Percentiles rank a stretch among this genome's conserved stretches.
phyloP scores from a whole-genome alignment of 2,113 vertebrate genomes.

The Brachirus orientalis region DNA sequence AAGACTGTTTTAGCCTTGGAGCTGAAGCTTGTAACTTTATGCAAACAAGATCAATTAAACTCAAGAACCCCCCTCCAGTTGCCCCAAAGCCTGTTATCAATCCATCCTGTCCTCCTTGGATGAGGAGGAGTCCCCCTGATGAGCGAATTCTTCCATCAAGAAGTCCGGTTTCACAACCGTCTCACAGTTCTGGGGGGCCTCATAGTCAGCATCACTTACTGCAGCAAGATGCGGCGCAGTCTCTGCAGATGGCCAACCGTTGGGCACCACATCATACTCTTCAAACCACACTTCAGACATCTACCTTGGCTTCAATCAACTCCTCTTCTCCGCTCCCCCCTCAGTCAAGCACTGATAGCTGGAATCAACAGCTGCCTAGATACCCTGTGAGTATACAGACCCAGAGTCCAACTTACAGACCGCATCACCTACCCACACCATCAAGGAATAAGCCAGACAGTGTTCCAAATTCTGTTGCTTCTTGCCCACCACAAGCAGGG shows the following conservation, averaged over 20 bases:
- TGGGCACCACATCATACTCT: slow-evolving; percentile 61
- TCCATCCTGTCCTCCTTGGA: slow-evolving; percentile 87
- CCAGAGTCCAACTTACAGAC: slow-evolving; percentile 56
- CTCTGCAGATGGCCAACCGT: slow-evolving; percentile 61
- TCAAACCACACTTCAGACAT: slow-evolving; percentile 55
- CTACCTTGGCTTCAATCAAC: slow-evolving; percentile 54
- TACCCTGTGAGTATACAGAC: slow-evolving; percentile 75
- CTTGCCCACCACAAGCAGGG: slow-evolving; percentile 79
- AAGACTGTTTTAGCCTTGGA: slow-evolving; percentile 96
- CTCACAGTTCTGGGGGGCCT: slow-evolving; percentile 58
- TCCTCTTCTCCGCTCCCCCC: slow-evolving; percentile 64
- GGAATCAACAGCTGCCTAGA: slow-evolving; percentile 64
- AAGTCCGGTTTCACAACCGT: slow-evolving; percentile 75
- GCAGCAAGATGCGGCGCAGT: slow-evolving; percentile 64
- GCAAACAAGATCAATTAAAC: slow-evolving; percentile 88
- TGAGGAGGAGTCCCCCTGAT: slow-evolving; percentile 72
- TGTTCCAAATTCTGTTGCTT: slow-evolving; percentile 76
- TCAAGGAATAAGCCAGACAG: slow-evolving; percentile 79
- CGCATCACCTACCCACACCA: slow-evolving; percentile 69
- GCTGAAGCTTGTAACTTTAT: slow-evolving; percentile 99
- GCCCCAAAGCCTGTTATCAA: slow-evolving; percentile 92
- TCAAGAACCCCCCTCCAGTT: slow-evolving; percentile 94
- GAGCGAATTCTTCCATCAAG: slow-evolving; percentile 78
- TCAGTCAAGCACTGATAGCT: slow-evolving; percentile 66
- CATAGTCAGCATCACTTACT: slow-evolving; percentile 73